Evolutionary conservation across 2,888 invertebrate genomes (phyloP).

Genomic region (Macrostomum cliftonense): DNA sequence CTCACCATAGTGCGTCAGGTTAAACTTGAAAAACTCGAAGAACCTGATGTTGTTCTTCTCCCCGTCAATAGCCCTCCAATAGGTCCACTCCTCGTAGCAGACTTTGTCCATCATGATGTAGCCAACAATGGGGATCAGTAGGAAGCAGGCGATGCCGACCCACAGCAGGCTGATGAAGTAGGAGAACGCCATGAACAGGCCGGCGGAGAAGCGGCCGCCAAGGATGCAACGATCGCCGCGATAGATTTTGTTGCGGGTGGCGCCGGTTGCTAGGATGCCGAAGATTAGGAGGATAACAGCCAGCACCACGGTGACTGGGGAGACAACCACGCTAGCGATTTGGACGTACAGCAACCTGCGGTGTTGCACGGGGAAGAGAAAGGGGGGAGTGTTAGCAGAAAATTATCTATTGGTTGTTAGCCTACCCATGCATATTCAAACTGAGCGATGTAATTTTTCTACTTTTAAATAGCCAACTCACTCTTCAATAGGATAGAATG

Average conservation of each 20-base stretch:
- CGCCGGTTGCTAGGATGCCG: slow-evolving; percentile 34
- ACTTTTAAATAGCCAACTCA: background rate
- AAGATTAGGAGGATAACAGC: slow-evolving; percentile 30
- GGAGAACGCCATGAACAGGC: slow-evolving; percentile 29
- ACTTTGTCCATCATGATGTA: slow-evolving; percentile 24
- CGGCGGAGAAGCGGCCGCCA: slow-evolving; percentile 34
- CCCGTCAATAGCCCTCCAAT: too few species aligned
- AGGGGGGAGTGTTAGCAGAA: too few species aligned
- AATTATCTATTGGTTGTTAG: too few species aligned
- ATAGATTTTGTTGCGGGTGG: slow-evolving; percentile 33
- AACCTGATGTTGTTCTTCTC: too few species aligned
- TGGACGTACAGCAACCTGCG: slow-evolving; percentile 30
- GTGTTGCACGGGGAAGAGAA: background rate
- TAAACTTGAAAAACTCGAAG: too few species aligned
- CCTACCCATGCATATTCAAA: too few species aligned
- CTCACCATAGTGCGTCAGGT: too few species aligned
- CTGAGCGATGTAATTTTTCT: too few species aligned
- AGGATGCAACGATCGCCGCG: slow-evolving; percentile 35
- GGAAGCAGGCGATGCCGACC: slow-evolving; percentile 23
- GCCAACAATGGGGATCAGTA: slow-evolving; percentile 25
- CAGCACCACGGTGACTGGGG: slow-evolving; percentile 29
- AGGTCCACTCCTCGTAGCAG: slow-evolving; percentile 20
- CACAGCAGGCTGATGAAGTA: slow-evolving; percentile 30
- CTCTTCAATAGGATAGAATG: too few species aligned
- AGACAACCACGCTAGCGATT: slow-evolving; percentile 29